Conservation (phyloP, 2,888 invertebrate genomes). For the Acleris cristana region DNA sequence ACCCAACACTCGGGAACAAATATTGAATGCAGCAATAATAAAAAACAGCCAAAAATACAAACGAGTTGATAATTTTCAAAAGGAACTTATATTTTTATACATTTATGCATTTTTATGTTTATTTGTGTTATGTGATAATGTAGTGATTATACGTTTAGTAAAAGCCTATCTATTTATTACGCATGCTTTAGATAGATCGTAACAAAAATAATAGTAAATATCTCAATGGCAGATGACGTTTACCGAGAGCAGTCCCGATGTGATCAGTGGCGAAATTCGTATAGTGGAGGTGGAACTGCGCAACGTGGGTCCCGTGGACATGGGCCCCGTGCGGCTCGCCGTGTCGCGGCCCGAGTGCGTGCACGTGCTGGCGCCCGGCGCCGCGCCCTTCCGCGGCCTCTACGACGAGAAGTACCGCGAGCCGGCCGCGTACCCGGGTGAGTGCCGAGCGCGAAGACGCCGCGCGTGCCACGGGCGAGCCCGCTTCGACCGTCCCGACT, state of each 20-base stretch:
- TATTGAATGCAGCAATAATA: too few species aligned
- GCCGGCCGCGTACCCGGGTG: constrained; percentile 77
- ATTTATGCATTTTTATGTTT: too few species aligned
- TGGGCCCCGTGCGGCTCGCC: constrained; percentile 86
- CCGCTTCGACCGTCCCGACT: neutral
- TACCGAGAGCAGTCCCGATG: constrained; percentile 85
- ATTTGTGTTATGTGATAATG: too few species aligned
- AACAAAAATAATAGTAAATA: too few species aligned
- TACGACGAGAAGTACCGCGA: constrained; percentile 76
- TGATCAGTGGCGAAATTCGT: constrained; percentile 90
- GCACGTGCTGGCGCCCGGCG: constrained; percentile 68
- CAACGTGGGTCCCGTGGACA: constrained; percentile 87
- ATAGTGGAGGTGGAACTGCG: constrained; percentile 86
- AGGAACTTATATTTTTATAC: too few species aligned
- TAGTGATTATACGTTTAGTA: too few species aligned
- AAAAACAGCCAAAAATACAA: too few species aligned
- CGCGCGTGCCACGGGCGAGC: too few species aligned
- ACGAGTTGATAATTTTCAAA: too few species aligned
- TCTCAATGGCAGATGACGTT: constrained; percentile 86
- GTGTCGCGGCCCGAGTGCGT: constrained; percentile 88
- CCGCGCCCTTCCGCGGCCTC: constrained; percentile 53
- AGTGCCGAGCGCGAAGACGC: neutral
- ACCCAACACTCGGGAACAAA: too few species aligned
- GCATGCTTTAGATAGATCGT: too few species aligned
- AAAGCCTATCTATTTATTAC: too few species aligned